phyloP scores from a whole-genome alignment of 30 jellyfish, hydroid and myxozoan genomes.

The Aurelia sp. region DNA sequence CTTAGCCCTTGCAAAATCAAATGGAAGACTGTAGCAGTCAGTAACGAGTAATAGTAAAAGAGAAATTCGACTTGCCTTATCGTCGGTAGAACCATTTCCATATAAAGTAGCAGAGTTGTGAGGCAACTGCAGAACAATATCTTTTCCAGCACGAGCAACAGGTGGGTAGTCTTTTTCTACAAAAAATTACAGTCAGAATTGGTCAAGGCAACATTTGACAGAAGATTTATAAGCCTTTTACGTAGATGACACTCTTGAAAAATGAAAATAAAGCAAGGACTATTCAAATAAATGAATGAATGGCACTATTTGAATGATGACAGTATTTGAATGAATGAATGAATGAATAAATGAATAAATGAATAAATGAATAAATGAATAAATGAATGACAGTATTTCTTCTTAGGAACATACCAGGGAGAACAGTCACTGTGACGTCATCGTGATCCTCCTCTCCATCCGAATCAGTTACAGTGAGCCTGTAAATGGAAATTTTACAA shows the following conservation, averaged over 20 bases:
- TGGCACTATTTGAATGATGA: no score
- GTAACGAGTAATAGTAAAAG: no score
- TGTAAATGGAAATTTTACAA: constrained; percentile 1
- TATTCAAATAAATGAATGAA: no score
- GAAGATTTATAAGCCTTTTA: no score
- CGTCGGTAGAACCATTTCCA: constrained; percentile 97
- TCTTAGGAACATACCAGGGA: neutral
- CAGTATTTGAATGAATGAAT: no score
- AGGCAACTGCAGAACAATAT: constrained; percentile 83
- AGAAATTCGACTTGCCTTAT: constrained; percentile 65
- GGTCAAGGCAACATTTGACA: neutral
- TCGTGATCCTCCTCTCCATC: constrained; percentile 96
- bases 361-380: no score
- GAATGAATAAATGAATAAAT: no score
- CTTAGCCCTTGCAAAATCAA: no score
- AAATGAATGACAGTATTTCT: no score
- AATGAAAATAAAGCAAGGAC: no score
- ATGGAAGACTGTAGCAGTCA: no score
- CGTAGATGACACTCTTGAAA: no score
- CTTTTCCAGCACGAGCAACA: constrained; percentile 98
- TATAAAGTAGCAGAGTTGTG: constrained; percentile 82
- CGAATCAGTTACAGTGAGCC: constrained; percentile 96
- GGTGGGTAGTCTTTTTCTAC: constrained; percentile 98
- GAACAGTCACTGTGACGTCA: constrained; percentile 91
- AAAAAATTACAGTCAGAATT: neutral